Evolutionary conservation across 2,888 invertebrate genomes (phyloP).

Genomic region (Onthophagus sagittarius): DNA sequence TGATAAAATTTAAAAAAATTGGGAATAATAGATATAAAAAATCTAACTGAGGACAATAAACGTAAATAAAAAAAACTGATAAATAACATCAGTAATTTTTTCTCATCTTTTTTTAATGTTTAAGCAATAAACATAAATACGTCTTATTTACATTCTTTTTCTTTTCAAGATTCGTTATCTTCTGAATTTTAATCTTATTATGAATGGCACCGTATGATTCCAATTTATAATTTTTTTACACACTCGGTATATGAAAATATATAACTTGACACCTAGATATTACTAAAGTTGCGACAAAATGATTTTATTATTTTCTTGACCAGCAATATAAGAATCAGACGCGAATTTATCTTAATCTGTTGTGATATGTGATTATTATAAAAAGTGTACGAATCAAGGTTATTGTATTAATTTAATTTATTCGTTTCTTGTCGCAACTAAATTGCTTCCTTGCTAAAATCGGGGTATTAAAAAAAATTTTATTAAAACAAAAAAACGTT

Average conservation of each 20-base stretch:
- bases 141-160: background rate
- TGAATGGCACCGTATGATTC: conserved; percentile 45
- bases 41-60: conserved; percentile 26
- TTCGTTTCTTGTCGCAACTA: conserved; percentile 19
- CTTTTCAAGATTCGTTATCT: conserved; percentile 18
- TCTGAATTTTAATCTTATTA: conserved; percentile 26
- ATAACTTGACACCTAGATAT: conserved; percentile 23
- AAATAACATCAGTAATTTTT: conserved; percentile 32
- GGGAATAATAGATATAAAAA: conserved; percentile 22
- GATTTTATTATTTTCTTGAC: background rate
- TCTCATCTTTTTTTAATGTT: conserved; percentile 21
- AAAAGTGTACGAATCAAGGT: background rate
- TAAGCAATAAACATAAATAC: conserved; percentile 38
- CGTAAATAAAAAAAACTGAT: conserved; percentile 32
- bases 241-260: conserved; percentile 25
- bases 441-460: conserved; percentile 1
- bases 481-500: background rate
- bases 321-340: background rate
- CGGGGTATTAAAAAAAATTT: background rate
- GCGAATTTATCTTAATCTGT: background rate
- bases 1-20: conserved; percentile 17
- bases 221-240: conserved; percentile 30
- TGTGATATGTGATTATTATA: conserved; percentile 16
- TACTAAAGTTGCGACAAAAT: conserved; percentile 22
- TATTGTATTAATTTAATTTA: background rate